Conservation (phyloP, 2,888 invertebrate genomes). For the Yponomeuta malinellus region DNA sequence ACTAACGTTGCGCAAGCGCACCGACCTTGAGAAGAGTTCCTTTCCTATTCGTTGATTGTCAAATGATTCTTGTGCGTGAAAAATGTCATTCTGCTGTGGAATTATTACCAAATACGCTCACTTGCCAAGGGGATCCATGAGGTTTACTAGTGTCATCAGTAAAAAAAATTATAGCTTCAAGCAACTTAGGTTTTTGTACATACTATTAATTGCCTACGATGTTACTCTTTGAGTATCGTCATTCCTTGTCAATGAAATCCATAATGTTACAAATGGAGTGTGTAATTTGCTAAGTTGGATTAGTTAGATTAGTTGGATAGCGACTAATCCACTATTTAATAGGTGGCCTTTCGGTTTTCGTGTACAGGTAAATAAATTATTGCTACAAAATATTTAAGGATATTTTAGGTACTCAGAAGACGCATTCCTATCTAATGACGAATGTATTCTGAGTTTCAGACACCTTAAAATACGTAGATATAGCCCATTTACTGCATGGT, state of each 20-base stretch:
- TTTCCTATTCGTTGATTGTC: neutral
- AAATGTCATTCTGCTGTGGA: neutral
- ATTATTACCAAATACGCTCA: neutral
- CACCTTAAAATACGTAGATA: no score
- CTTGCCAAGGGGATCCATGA: no score
- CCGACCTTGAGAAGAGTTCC: conserved; percentile 42
- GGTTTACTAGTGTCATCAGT: no score
- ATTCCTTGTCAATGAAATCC: neutral
- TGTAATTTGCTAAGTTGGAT: neutral
- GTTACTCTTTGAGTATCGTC: neutral
- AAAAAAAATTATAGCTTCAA: neutral
- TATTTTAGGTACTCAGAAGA: no score
- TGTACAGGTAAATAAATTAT: neutral
- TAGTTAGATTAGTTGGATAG: neutral
- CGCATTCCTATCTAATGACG: no score
- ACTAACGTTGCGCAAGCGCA: conserved; percentile 37
- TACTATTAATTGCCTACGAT: neutral
- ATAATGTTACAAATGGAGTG: neutral
- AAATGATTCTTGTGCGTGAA: neutral
- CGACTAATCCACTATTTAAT: neutral
- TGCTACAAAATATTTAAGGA: neutral
- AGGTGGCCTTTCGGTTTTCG: neutral
- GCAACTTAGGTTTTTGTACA: neutral
- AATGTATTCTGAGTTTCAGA: no score
- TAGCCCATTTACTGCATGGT: no score